phyloP scores from a whole-genome alignment of 2,888 invertebrate genomes.

The Hedychridium roseum region DNA sequence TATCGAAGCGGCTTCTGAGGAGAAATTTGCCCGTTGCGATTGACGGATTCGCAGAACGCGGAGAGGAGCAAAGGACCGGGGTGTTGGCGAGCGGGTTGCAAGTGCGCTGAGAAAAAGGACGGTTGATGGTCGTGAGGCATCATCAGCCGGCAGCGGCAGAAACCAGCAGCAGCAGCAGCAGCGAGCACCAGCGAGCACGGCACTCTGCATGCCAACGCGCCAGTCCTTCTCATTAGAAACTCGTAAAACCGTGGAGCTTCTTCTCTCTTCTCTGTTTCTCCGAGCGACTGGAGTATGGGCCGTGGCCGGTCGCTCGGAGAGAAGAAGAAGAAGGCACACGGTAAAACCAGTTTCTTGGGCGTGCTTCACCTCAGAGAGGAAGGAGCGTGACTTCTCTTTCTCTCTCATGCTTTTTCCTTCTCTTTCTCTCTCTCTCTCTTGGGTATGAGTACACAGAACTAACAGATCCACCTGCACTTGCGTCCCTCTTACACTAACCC shows the following conservation, averaged over 20 bases:
- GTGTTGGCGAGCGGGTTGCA: too few relatives aligned
- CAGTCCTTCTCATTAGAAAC: constrained; percentile 47
- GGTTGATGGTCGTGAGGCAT: too few relatives aligned
- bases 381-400: constrained; percentile 40
- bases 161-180: too few relatives aligned
- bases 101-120: too few relatives aligned
- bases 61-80: too few relatives aligned
- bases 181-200: constrained; percentile 1
- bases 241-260: too few relatives aligned
- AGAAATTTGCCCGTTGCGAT: too few relatives aligned
- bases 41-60: too few relatives aligned
- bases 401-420: too few relatives aligned
- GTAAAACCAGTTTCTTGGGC: constrained; percentile 49
- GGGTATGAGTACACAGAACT: constrained; percentile 41
- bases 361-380: constrained; percentile 38
- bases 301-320: constrained; percentile 3
- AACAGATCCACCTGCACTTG: constrained; percentile 37
- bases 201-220: constrained; percentile 35
- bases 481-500: constrained; percentile 32
- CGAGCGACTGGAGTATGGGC: constrained; percentile 7
- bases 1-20: too few relatives aligned
- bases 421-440: constrained; percentile 46
- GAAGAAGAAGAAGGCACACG: constrained; percentile 23
- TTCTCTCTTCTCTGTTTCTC: too few relatives aligned
- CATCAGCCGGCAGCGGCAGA: too few relatives aligned